These are phyloP conservation scores for Campoplex nolae DNA, from an alignment of 2,888 invertebrate genomes.

Conservation along the genomic window DNA sequence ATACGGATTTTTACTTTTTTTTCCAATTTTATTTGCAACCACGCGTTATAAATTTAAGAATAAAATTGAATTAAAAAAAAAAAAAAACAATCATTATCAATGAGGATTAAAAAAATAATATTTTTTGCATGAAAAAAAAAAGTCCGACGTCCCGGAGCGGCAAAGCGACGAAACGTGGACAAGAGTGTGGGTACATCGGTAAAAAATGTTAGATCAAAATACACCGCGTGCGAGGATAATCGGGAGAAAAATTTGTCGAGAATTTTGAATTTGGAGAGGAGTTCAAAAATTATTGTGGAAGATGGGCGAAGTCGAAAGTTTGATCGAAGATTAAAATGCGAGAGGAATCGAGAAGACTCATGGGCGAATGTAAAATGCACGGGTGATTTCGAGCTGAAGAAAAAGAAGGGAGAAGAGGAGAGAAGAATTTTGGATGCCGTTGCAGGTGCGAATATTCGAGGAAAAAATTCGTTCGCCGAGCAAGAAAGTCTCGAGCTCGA, in stretches of 20 bases:
- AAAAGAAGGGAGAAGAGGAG: background rate
- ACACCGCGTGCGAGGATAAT: background rate
- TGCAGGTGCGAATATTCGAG: constrained; percentile 37
- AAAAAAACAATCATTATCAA: background rate
- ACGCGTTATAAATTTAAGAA: too few species aligned
- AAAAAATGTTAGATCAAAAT: constrained; percentile 17
- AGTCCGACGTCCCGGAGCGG: background rate
- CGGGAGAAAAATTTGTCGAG: background rate
- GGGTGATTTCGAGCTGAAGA: background rate
- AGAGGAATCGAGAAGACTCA: background rate
- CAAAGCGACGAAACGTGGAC: background rate
- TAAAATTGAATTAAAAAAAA: too few species aligned
- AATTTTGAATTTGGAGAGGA: constrained; percentile 34
- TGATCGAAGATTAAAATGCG: background rate
- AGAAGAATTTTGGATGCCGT: constrained; percentile 39
- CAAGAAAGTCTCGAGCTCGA: constrained; percentile 60
- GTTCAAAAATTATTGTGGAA: background rate
- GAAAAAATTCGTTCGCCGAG: constrained; percentile 51
- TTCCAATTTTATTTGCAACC: too few species aligned
- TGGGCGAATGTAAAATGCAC: background rate
- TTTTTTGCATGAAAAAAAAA: background rate
- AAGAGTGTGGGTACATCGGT: constrained; percentile 11
- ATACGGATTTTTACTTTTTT: too few species aligned
- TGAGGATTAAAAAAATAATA: background rate
- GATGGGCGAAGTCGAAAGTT: background rate